phyloP scores from a whole-genome alignment of 2,113 vertebrate genomes.

The Tragulus kanchil region DNA sequence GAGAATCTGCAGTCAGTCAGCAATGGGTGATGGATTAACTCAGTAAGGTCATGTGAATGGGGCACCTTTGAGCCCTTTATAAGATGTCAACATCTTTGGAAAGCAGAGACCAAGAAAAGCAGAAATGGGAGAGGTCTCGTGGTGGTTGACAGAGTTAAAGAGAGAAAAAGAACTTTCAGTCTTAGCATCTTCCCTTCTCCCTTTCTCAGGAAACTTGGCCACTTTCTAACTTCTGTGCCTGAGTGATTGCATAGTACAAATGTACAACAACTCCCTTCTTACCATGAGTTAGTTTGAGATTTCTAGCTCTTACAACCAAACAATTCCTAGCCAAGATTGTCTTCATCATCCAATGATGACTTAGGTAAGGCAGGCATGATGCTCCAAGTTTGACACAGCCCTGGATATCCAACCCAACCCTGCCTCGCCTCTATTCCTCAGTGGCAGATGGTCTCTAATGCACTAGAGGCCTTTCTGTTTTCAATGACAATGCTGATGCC shows the following conservation, averaged over 20 bases:
- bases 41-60: not conserved
- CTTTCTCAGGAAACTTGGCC: not conserved
- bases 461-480: constrained; percentile 58
- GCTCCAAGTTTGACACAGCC: not conserved
- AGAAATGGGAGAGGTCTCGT: not conserved
- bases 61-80: not conserved
- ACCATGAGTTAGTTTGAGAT: not conserved
- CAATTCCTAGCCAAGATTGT: not conserved
- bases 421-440: not conserved
- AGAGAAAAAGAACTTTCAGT: not conserved
- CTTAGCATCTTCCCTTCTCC: not conserved
- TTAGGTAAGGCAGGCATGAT: not conserved
- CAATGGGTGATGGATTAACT: not conserved
- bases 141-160: not conserved
- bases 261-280: not conserved
- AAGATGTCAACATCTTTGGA: not conserved
- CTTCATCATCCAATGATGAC: not conserved
- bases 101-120: not conserved
- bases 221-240: not conserved
- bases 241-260: not conserved
- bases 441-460: constrained; percentile 34
- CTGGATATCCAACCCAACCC: not conserved
- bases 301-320: not conserved
- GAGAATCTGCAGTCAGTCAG: not conserved
- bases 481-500: constrained; percentile 17